Conservation (phyloP, 2,113 vertebrate genomes). For the Cyanocitta stelleri region DNA sequence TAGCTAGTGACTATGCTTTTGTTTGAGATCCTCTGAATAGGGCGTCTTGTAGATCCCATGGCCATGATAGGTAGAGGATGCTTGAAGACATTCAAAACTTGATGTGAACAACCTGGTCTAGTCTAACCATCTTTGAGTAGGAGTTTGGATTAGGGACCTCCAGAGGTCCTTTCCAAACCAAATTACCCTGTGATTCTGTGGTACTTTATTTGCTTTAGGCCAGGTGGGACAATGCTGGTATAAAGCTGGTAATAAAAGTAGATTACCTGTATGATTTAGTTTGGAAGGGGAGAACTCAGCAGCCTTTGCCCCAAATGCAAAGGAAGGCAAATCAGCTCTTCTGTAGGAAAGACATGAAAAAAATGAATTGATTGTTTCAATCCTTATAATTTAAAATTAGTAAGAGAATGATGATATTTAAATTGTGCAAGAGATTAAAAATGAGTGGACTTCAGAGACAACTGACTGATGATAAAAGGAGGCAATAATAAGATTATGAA, state of each 20-base stretch:
- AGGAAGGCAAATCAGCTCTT: not conserved
- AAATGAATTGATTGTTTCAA: not conserved
- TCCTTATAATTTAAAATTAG: not conserved
- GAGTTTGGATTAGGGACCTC: not conserved
- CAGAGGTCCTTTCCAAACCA: not conserved
- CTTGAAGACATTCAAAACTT: not conserved
- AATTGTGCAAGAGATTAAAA: not conserved
- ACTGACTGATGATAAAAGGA: not conserved
- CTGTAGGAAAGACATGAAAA: not conserved
- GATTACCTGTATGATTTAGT: not conserved
- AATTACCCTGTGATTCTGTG: not conserved
- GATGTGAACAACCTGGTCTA: not conserved
- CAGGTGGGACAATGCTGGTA: not conserved
- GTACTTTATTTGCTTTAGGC: not conserved
- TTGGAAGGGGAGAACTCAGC: not conserved
- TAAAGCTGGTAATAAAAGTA: not conserved
- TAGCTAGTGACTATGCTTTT: not conserved
- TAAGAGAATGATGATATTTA: not conserved
- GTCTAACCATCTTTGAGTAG: not conserved
- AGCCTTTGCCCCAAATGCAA: not conserved
- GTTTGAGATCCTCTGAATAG: not conserved
- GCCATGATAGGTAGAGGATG: fast-evolving
- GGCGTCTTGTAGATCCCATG: not conserved
- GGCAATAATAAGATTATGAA: not conserved
- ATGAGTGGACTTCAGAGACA: not conserved